phyloP scores from a whole-genome alignment of 2,113 vertebrate species.

The Pimephales promelas region DNA sequence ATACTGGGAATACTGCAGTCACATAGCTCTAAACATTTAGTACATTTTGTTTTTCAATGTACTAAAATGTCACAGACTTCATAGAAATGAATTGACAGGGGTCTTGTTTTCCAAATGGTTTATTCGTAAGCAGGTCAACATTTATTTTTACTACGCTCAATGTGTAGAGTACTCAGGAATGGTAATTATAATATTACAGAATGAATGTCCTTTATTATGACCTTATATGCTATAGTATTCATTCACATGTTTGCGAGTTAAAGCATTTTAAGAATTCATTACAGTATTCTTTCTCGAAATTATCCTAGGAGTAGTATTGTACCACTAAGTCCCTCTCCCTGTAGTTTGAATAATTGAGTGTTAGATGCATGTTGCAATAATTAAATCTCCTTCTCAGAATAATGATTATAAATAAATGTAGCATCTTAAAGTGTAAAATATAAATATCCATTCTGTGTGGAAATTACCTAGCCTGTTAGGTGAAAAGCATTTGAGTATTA shows the following conservation, averaged over 20 bases:
- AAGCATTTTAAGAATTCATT: neutral
- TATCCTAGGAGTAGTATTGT: neutral
- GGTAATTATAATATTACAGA: neutral
- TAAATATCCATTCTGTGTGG: neutral
- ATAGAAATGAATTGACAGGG: too few species aligned
- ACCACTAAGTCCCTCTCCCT: neutral
- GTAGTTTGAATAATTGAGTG: neutral
- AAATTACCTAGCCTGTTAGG: neutral
- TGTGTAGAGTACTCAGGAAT: neutral
- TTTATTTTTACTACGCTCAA: constrained; percentile 5
- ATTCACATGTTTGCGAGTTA: neutral
- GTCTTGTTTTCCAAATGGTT: neutral
- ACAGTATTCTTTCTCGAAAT: neutral
- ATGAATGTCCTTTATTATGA: neutral
- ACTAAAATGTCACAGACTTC: neutral
- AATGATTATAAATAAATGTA: neutral
- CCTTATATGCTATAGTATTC: neutral
- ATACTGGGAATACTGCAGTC: neutral
- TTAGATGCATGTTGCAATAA: neutral
- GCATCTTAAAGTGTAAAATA: neutral
- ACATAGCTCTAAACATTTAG: neutral
- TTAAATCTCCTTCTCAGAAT: neutral
- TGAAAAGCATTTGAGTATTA: neutral
- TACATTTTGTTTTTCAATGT: neutral
- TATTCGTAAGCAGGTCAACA: constrained; percentile 19